A percentile compares a stretch with the other conserved stretches of the same genome.
phyloP scores from a whole-genome alignment of 1,140 invertebrate genomes.

The Colletes latitarsis region DNA sequence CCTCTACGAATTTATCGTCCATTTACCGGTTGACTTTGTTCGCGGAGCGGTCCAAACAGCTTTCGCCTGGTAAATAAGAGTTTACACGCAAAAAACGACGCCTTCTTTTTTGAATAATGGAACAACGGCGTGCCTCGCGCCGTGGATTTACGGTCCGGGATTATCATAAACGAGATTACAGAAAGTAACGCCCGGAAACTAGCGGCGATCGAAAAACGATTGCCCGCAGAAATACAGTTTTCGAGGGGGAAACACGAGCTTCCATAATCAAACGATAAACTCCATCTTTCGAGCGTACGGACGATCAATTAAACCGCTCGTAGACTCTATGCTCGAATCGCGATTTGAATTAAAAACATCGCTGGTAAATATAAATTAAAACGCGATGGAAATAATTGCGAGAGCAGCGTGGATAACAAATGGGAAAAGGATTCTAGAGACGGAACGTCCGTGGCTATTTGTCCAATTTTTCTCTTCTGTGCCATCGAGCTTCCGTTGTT shows the following conservation, averaged over 20 bases:
- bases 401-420: too few relatives aligned
- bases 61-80: background rate
- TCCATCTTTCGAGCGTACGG: background rate
- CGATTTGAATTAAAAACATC: too few relatives aligned
- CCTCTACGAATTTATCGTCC: conserved; percentile 49
- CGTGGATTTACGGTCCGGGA: background rate
- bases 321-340: too few relatives aligned
- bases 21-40: conserved; percentile 35
- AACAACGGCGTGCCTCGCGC: background rate
- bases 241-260: background rate
- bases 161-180: conserved; percentile 3
- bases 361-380: too few relatives aligned
- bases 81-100: background rate
- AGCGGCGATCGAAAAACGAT: conserved; percentile 1
- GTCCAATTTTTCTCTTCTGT: too few relatives aligned
- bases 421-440: too few relatives aligned
- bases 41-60: background rate
- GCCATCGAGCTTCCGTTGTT: too few relatives aligned
- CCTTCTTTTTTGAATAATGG: rapidly evolving
- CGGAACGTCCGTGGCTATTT: too few relatives aligned
- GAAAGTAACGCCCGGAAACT: background rate
- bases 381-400: too few relatives aligned
- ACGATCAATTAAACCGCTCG: too few relatives aligned
- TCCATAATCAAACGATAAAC: background rate
- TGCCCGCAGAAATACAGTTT: background rate